Percentiles rank a stretch among this genome's conserved stretches.
phyloP scores from a whole-genome alignment of 2,888 invertebrate species.

The Harpalus rubripes region DNA sequence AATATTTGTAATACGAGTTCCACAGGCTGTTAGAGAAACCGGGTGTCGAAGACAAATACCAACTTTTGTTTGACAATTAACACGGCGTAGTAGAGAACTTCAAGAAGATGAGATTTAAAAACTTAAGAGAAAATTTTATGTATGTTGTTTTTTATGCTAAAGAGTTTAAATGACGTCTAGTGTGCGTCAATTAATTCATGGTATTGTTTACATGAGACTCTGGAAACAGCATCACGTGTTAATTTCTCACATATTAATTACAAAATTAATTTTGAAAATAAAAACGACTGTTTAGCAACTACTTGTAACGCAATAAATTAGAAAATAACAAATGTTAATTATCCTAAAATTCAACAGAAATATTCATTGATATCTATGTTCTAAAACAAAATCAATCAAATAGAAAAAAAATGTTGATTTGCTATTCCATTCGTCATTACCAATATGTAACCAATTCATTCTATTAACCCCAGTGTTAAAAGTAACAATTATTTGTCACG shows the following conservation, averaged over 20 bases:
- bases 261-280: neutral
- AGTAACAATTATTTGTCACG: too few relatives aligned
- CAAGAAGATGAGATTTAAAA: constrained; percentile 17
- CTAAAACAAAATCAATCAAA: too few relatives aligned
- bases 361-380: too few relatives aligned
- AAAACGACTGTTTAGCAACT: neutral
- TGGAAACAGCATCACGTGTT: neutral
- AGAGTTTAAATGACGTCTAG: constrained; percentile 12
- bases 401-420: too few relatives aligned
- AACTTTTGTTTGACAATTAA: constrained; percentile 52
- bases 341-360: too few relatives aligned
- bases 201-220: constrained; percentile 16
- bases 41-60: constrained; percentile 39
- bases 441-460: too few relatives aligned
- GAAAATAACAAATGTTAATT: neutral
- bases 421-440: too few relatives aligned
- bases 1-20: constrained; percentile 52
- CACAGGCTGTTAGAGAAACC: constrained; percentile 34
- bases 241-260: constrained; percentile 4
- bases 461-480: too few relatives aligned
- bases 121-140: neutral
- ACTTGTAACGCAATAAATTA: neutral
- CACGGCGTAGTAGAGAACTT: constrained; percentile 23
- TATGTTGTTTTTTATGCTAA: constrained; percentile 39
- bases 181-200: constrained; percentile 22